Conservation (phyloP, 2,797 vertebrate genomes). For the Tinamus major region DNA sequence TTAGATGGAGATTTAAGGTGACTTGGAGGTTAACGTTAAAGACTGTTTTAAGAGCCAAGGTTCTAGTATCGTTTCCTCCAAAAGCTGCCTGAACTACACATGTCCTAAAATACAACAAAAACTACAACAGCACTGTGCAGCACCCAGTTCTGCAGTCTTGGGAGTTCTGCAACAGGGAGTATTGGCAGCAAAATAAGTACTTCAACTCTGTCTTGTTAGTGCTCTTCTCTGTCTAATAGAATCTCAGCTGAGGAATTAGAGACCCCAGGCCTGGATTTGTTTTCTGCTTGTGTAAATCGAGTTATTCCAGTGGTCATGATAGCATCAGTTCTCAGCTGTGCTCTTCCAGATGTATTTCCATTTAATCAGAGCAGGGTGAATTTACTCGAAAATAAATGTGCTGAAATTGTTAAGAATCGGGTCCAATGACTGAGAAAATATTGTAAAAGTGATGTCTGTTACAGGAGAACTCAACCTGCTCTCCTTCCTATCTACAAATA, state of each 20-base stretch:
- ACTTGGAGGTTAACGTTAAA: background rate
- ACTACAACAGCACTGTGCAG: background rate
- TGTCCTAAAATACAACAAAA: background rate
- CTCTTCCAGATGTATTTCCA: background rate
- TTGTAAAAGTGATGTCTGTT: background rate
- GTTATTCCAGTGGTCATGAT: background rate
- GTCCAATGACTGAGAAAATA: background rate
- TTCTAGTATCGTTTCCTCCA: background rate
- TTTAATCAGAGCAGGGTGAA: background rate
- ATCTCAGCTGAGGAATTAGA: constrained; percentile 23
- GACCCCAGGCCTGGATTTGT: background rate
- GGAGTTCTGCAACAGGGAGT: background rate
- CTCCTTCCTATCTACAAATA: constrained; percentile 24
- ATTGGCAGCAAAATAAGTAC: background rate
- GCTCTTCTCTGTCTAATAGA: background rate
- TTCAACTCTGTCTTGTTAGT: constrained; percentile 7
- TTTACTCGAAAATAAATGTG: background rate
- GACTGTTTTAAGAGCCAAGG: background rate
- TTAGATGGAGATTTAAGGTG: background rate
- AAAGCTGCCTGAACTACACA: background rate
- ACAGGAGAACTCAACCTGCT: background rate
- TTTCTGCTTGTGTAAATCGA: background rate
- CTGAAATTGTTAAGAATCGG: constrained; percentile 19
- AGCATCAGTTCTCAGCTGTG: background rate
- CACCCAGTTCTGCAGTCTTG: background rate